Conservation (phyloP, 1,140 invertebrate species). For the Ips nitidus region DNA sequence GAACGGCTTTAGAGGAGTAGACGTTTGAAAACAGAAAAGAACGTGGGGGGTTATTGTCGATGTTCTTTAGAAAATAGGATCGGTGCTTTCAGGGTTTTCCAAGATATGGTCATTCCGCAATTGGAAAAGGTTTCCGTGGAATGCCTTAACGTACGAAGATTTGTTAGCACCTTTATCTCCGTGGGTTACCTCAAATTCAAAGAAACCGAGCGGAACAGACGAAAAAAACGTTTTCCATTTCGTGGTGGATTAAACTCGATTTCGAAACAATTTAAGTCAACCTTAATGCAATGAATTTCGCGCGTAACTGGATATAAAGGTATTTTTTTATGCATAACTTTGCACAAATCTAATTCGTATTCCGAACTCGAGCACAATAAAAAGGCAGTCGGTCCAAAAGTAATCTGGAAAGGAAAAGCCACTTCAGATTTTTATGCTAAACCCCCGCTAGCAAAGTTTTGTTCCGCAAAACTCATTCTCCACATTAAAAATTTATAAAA, state of each 20-base stretch:
- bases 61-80: slow-evolving; percentile 3
- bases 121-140: slow-evolving; percentile 7
- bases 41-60: background rate
- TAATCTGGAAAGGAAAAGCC: background rate
- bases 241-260: no score
- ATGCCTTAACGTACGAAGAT: background rate
- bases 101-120: background rate
- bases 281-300: no score
- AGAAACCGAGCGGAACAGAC: no score
- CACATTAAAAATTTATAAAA: slow-evolving; percentile 6
- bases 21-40: slow-evolving; percentile 5
- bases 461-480: background rate
- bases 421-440: slow-evolving; percentile 4
- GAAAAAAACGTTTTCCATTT: no score
- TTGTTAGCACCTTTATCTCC: background rate
- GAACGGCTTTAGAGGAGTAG: slow-evolving; percentile 11
- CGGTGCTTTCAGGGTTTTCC: background rate
- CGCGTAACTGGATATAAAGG: no score
- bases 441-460: background rate
- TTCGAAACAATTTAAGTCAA: no score
- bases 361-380: slow-evolving; percentile 2
- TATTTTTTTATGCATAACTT: background rate
- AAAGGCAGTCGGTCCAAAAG: background rate
- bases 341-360: background rate
- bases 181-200: no score